Base-by-base conservation (phyloP, 1,140 invertebrate species). In the Bombus waltoni region DNA sequence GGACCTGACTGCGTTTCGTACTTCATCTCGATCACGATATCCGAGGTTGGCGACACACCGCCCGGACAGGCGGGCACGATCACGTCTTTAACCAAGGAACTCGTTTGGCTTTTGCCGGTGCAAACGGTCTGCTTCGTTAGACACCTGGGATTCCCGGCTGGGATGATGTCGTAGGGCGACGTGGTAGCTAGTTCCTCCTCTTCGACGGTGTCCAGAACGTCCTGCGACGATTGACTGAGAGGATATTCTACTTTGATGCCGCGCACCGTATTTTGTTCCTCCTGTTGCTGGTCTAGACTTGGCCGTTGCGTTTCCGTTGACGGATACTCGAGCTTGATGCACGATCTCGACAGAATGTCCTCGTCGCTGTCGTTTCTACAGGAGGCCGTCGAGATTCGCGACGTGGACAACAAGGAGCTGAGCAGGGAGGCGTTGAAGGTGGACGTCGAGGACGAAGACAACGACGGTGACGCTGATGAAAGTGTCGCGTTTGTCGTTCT, bases 1-100 rank as follows among this genome's bases (percentile, higher is more conserved):
- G 93, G 93, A 1, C 92, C 94, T 0, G 92, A 86, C 35, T 95
- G 94, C 1, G 91, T 94, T 68, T 95, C 94, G 92, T 94, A 95
- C 91, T 95, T 95, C 95, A 95, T 95, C 11, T 95, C 94, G 79
- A 93, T 88, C 35, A 81, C 87, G 10, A 93, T 89, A 40, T 92
- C 89, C 5, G 91, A 89, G 76, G 79, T 83, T 40, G 91, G 79
- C 71, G 93, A 87, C 35, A 91, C 86, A 8, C 79, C 79, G 42
- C 79, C 77, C 1, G 87, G 13, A 38, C 47, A 89, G 38, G 68
- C 66, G 47, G 85, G 68, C 80, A 74, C 70, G 59, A 62, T 62
- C n/a, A n/a, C 85, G 57, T 81, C 76, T 47, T 91, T 91, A 18
- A 82, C 71, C 53, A 92, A 70, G 3, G 79, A 62, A 18, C 40